Evolutionary conservation across 2,797 vertebrate species (phyloP).

Genomic region (Apodemus agrarius): DNA sequence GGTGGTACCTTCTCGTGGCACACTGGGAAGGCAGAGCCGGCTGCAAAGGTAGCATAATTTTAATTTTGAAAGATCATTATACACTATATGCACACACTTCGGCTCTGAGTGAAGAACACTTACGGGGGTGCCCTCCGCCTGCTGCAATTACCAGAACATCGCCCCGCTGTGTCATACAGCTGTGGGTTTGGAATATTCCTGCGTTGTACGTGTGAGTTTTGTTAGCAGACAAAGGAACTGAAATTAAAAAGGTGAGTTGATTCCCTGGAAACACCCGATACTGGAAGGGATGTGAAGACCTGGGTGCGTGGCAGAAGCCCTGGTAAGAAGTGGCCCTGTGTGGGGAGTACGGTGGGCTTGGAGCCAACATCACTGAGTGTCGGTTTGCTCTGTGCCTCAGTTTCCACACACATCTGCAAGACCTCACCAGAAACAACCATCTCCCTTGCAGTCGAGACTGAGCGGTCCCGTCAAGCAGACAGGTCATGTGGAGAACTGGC

Average conservation of each 20-base stretch:
- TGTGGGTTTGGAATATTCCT: neutral
- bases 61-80: neutral
- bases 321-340: accelerated
- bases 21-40: accelerated
- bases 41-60: neutral
- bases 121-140: accelerated
- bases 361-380: neutral
- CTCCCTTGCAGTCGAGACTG: neutral
- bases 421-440: too few species aligned
- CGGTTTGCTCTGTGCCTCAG: neutral
- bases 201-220: accelerated
- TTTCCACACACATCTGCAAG: neutral
- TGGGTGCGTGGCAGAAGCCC: neutral
- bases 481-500: neutral
- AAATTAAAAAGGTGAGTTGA: neutral
- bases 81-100: accelerated
- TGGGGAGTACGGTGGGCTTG: accelerated
- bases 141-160: neutral
- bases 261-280: neutral
- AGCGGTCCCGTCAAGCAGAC: accelerated
- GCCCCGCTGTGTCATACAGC: accelerated
- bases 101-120: accelerated
- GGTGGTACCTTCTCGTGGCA: accelerated
- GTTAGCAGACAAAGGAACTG: neutral
- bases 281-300: too few species aligned